phyloP scores from a whole-genome alignment of 2,797 vertebrate species.

The Pseudotriccus pelzelni region DNA sequence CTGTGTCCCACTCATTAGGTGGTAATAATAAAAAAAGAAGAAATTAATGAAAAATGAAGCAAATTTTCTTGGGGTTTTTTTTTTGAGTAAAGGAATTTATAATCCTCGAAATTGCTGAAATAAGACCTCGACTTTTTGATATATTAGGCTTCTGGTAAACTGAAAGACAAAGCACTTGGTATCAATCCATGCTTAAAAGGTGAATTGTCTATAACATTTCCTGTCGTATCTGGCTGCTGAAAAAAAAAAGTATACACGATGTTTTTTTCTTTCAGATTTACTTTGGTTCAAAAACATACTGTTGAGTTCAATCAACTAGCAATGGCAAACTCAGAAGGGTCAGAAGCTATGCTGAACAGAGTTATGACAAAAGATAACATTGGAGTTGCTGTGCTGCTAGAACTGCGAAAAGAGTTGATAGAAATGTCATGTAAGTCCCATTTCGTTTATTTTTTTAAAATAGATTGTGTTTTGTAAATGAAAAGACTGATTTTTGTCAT shows the following conservation, averaged over 20 bases:
- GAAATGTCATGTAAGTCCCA: constrained; percentile 90
- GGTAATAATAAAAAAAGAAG: not conserved
- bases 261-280: constrained; percentile 84
- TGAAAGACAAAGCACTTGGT: not conserved
- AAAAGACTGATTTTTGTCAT: not conserved
- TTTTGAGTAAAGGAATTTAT: not conserved
- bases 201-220: not conserved
- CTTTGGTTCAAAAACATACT: constrained; percentile 94
- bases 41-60: not conserved
- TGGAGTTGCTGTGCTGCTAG: constrained; percentile 92
- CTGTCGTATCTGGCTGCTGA: not conserved
- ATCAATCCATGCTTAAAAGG: not conserved
- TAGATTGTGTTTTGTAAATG: not conserved
- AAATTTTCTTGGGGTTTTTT: not conserved
- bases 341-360: constrained; percentile 97
- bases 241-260: not conserved
- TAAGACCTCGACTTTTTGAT: not conserved
- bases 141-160: not conserved
- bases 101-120: not conserved
- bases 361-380: constrained; percentile 99
- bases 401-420: constrained; percentile 93
- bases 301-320: constrained; percentile 99
- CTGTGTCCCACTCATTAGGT: not conserved
- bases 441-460: not conserved
- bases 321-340: constrained; percentile 98